phyloP scores from a whole-genome alignment of 1,140 invertebrate species.

The Brachionus paranguensis region DNA sequence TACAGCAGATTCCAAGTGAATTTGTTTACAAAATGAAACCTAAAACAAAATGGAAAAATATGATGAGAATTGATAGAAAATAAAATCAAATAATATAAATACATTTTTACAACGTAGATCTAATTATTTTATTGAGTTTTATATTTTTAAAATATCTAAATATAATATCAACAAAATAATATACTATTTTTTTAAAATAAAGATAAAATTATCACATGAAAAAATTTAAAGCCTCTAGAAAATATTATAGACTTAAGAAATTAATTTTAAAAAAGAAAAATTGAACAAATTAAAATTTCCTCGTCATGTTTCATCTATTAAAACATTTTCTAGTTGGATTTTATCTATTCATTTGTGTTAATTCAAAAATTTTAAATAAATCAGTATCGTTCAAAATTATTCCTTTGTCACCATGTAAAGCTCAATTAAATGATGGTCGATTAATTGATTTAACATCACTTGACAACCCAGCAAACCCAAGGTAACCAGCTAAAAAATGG shows the following conservation, averaged over 20 bases:
- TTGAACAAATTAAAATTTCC: too few relatives aligned
- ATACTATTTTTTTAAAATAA: not conserved
- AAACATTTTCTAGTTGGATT: not conserved
- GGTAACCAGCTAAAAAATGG: not conserved
- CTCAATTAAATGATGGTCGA: constrained; percentile 17
- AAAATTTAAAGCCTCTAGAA: not conserved
- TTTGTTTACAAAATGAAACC: too few relatives aligned
- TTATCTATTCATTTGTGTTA: not conserved
- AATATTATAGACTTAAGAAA: not conserved
- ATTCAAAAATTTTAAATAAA: not conserved
- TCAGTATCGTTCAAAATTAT: not conserved
- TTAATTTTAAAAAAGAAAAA: not conserved
- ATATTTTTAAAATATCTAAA: not conserved
- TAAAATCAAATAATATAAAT: too few relatives aligned
- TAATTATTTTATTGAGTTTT: not conserved
- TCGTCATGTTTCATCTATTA: too few relatives aligned
- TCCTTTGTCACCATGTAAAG: not conserved
- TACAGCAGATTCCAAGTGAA: too few relatives aligned
- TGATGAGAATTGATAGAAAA: too few relatives aligned
- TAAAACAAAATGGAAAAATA: too few relatives aligned
- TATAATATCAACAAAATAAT: too few relatives aligned
- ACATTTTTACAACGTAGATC: too few relatives aligned
- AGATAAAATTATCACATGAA: not conserved
- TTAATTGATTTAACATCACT: constrained; percentile 20
- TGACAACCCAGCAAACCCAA: not conserved